Evolutionary conservation across 2,113 vertebrate species (phyloP), one percentile per base, ranked within the genome.

Genomic region (Callorhinus ursinus): DNA sequence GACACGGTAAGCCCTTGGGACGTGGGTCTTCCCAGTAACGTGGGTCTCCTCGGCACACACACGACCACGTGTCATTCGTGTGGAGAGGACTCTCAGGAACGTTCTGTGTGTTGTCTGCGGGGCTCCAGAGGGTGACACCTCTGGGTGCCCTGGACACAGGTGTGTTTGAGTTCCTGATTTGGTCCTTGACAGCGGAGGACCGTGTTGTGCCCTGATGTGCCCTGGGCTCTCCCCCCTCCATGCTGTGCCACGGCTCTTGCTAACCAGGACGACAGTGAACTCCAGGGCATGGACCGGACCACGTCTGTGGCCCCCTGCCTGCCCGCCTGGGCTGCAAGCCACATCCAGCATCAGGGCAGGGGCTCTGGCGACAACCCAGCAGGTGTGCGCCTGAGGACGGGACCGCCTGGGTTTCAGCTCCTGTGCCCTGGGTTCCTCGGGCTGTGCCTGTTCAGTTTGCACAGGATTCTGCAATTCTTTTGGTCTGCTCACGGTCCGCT

Each of bases 401-500:
- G 22, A 13, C 53, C 65, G 13, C 21, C 67, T 10, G 21, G 51
- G 90, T 10, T 33, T 16, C 4, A 2, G 77, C 33, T 7, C 5
- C n/a, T 6, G 2, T 6, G 31, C 10, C 4, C n/a, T 14, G 19
- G 59, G 2, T 5, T 19, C 16, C 36, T 39, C 1, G 1, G 77
- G 16, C 4, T 1, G 67, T 0, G 1, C 26, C 31, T 28, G 2
- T 16, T 4, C 5, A 3, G 4, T 10, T 7, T 3, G 7, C 67
- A 2, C 61, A 26, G 31, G 53, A 24, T 9, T 59, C 39, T 46
- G 36, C 9, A 22, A 4, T 9, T 42, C 49, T 42, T 80, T 2
- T 5, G 7, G 36, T 7, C 14, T 67, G 55, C 26, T 33, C 8
- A 0, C 1, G 14, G 49, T 7, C 14, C 67, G 39, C 26, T 33